These are phyloP conservation scores for Myiopsitta monachus DNA, from an alignment of 2,113 vertebrate genomes.

Conservation along the genomic window DNA sequence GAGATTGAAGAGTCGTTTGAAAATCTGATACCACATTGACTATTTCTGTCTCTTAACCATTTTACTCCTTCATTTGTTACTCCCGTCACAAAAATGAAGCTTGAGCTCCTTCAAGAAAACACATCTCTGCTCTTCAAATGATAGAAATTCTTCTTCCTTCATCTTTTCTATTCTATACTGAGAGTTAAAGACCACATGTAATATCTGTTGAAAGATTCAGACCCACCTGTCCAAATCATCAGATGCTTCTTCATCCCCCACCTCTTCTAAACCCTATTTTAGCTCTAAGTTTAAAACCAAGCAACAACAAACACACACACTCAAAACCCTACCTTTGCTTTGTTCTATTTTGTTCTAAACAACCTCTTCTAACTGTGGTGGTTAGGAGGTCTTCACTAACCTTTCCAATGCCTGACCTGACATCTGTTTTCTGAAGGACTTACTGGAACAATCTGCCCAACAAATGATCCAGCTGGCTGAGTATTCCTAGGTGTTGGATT, in stretches of 20 bases:
- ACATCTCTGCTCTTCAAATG: background rate
- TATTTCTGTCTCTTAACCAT: background rate
- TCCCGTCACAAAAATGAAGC: background rate
- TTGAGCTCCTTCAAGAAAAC: background rate
- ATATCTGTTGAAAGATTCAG: background rate
- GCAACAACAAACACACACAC: rapidly evolving
- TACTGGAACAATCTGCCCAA: background rate
- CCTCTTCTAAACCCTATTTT: background rate
- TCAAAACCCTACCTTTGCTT: background rate
- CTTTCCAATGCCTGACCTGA: background rate
- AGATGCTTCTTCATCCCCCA: background rate
- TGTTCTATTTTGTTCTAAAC: background rate
- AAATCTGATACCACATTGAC: background rate
- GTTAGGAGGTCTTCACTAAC: background rate
- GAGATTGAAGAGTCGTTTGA: background rate
- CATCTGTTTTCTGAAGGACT: conserved; percentile 43
- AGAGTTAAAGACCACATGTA: background rate
- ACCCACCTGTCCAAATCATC: background rate
- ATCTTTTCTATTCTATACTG: background rate
- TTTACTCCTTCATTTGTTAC: background rate
- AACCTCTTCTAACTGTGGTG: background rate
- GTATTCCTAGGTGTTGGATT: background rate
- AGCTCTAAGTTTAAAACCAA: background rate
- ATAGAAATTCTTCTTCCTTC: background rate
- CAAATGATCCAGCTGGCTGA: background rate